phyloP scores from a whole-genome alignment of 2,888 invertebrate genomes.

The Ophion obscuratus region DNA sequence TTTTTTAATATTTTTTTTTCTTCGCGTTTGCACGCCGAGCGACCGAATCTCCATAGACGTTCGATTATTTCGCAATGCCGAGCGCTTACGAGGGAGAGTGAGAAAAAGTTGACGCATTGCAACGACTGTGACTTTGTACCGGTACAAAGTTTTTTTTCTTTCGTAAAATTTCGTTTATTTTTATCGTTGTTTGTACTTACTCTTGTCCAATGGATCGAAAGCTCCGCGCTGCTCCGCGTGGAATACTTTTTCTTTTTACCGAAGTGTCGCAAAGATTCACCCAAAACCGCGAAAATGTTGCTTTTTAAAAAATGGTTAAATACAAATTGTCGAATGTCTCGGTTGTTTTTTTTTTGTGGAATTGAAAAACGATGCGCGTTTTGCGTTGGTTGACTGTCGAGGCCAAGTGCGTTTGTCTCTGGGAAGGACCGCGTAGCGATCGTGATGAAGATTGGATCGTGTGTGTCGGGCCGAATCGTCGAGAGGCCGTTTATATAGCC shows the following conservation, averaged over 20 bases:
- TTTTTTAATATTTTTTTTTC: neutral
- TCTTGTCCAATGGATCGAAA: conserved; percentile 26
- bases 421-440: conserved; percentile 72
- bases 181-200: conserved; percentile 41
- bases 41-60: conserved; percentile 11
- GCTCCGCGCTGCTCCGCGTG: conserved; percentile 1
- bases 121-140: no score
- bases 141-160: neutral
- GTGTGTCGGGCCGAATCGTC: conserved; percentile 82
- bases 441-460: conserved; percentile 83
- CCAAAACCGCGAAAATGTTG: conserved; percentile 22
- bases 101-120: neutral
- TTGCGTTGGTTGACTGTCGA: conserved; percentile 18
- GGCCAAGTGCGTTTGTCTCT: conserved; percentile 48
- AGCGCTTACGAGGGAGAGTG: conserved; percentile 21
- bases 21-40: neutral
- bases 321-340: neutral
- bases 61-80: conserved; percentile 32
- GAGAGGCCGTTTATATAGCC: conserved; percentile 83
- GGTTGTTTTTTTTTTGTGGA: neutral
- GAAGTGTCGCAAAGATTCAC: conserved; percentile 46
- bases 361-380: conserved; percentile 52
- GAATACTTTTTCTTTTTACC: conserved; percentile 7
- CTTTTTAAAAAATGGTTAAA: neutral
- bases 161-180: neutral